Conservation (phyloP, 2,113 vertebrate genomes). For the Perccottus glenii region DNA sequence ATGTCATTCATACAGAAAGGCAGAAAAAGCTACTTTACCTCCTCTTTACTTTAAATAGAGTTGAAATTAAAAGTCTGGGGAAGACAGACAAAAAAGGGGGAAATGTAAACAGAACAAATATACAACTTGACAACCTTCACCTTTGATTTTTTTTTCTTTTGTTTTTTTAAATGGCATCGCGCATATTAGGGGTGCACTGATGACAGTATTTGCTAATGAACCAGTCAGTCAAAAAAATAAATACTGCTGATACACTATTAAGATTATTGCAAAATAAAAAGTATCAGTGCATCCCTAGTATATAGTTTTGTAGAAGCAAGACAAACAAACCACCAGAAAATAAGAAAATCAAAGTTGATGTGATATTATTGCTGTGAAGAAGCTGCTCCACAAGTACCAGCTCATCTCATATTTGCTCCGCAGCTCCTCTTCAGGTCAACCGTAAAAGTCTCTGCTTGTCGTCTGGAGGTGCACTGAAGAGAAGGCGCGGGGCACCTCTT, state of each 20-base stretch:
- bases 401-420: conserved; percentile 45
- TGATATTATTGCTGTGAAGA: conserved; percentile 78
- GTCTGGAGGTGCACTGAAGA: conserved; percentile 35
- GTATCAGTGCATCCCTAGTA: conserved; percentile 9
- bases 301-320: not conserved
- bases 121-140: conserved; percentile 51
- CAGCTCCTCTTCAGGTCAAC: conserved; percentile 16
- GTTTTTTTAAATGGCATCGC: conserved; percentile 67
- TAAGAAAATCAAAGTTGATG: conserved; percentile 11
- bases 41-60: conserved; percentile 71
- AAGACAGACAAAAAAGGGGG: conserved; percentile 50
- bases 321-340: conserved; percentile 40
- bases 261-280: not conserved
- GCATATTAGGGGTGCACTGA: conserved; percentile 37
- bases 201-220: not conserved
- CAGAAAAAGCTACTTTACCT: conserved; percentile 37
- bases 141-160: conserved; percentile 10
- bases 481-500: conserved; percentile 41
- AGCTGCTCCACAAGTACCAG: conserved; percentile 59
- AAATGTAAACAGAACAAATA: conserved; percentile 53
- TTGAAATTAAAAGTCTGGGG: conserved; percentile 48
- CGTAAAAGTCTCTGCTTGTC: conserved; percentile 58
- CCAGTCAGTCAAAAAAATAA: too few species aligned
- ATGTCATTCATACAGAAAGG: conserved; percentile 60
- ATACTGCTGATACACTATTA: not conserved